Base-by-base conservation (phyloP, 2,113 vertebrate genomes). In the Orientallactaga bullata region DNA sequence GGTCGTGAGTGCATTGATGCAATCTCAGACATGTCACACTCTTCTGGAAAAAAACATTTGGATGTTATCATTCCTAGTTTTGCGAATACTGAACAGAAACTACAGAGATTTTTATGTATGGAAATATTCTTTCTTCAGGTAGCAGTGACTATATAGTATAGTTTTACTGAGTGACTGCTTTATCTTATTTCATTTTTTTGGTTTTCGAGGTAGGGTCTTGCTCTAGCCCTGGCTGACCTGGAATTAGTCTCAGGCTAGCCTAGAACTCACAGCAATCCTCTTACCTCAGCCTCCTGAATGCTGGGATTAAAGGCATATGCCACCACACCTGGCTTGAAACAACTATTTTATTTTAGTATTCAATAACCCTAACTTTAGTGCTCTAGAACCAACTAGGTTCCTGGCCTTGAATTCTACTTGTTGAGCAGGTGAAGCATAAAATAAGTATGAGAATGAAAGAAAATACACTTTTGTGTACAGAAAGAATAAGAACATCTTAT, bases 1-100 rank as follows among this genome's bases (percentile, higher is more conserved):
- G 82, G 94, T 92, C 84, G 96, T 93, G 78, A 97, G 37, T 55
- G 97, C 92, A 96, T 98, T 98, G 97, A 98, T 2, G 63, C 90
- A 96, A 91, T 63, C 78, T 90, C 91, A 79, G 95, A 95, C 24
- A 65, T 7, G 94, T 79, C 87, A 83, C 61, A 95, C 80, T 93
- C 26, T 3, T 97, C 98, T 98, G 66, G 1, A 90, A 91, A 96
- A 90, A 96, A 37, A 91, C 0, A 88, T 26, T 58, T 76, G 39
- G 32, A 85, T 42, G 9, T 96, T 92, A 85, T 30, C 68, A 76
- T 90, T 95, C 18, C 66, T 85, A 82, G 13, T 90, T 90, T 83
- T 63, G 21, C 47, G 76, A 85, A 61, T 63, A 89, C 1, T 76
- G 5, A 83, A 83, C 12, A 95, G 39, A 96, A 83, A 79, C 3